phyloP scores from a whole-genome alignment of 2,888 invertebrate genomes.

The Villa cingulata region DNA sequence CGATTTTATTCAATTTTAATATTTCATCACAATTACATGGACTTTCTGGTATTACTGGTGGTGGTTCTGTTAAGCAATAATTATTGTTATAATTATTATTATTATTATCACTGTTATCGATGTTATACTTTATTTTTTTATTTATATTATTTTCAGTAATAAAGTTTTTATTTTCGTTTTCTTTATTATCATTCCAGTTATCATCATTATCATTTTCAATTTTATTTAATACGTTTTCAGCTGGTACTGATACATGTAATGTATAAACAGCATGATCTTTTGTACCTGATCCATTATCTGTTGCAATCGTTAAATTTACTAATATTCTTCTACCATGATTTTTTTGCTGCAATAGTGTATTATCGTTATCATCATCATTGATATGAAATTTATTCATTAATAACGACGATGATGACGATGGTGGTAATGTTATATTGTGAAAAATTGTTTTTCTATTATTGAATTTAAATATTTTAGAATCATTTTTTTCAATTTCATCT shows the following conservation, averaged over 20 bases:
- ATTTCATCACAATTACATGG: slow-evolving; percentile 18
- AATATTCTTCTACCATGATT: slow-evolving; percentile 41
- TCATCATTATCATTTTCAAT: slow-evolving; percentile 26
- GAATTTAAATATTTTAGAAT: not conserved
- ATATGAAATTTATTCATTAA: not conserved
- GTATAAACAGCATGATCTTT: slow-evolving; percentile 57
- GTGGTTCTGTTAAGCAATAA: slow-evolving; percentile 29
- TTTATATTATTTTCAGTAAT: not conserved
- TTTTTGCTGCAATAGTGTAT: not conserved
- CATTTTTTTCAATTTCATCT: not conserved
- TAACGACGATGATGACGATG: not conserved
- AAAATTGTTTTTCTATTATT: not conserved
- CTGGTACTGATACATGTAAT: slow-evolving; percentile 66
- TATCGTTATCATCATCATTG: slow-evolving; percentile 1
- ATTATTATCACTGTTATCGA: too few species aligned
- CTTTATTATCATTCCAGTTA: slow-evolving; percentile 26
- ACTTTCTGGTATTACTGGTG: slow-evolving; percentile 33
- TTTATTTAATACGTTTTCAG: slow-evolving; percentile 28
- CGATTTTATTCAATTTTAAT: not conserved
- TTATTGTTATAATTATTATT: not conserved
- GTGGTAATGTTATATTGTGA: not conserved
- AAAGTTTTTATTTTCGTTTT: slow-evolving; percentile 26
- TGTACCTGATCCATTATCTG: slow-evolving; percentile 44
- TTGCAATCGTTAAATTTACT: slow-evolving; percentile 69
- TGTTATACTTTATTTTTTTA: not conserved